Evolutionary conservation across 2,113 vertebrate genomes (phyloP).

Genomic region (Oplegnathus fasciatus): DNA sequence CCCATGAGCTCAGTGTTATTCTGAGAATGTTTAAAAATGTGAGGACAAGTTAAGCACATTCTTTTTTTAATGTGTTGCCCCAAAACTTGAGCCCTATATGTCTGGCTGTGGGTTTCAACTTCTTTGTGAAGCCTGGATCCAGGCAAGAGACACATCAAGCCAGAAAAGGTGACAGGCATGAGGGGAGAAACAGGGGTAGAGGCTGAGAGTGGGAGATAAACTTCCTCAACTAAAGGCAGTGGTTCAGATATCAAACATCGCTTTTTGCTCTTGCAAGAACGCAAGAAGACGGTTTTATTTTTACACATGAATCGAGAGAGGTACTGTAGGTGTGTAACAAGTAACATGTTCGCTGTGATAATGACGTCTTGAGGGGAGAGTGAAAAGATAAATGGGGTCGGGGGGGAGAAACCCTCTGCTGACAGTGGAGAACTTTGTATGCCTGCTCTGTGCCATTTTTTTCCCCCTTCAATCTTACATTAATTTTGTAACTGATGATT

Average conservation of each 20-base stretch:
- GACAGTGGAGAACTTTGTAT: conserved; percentile 52
- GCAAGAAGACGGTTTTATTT: conserved; percentile 63
- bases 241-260: conserved; percentile 63
- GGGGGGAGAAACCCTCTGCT: conserved; percentile 11
- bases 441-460: conserved; percentile 19
- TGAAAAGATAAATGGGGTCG: conserved; percentile 31
- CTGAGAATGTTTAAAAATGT: conserved; percentile 47
- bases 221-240: conserved; percentile 60
- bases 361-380: conserved; percentile 64
- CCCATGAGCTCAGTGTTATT: conserved; percentile 54
- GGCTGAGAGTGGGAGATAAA: conserved; percentile 45
- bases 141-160: conserved; percentile 69
- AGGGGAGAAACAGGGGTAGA: conserved; percentile 25
- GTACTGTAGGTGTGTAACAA: conserved; percentile 60
- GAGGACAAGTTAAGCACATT: conserved; percentile 55
- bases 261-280: conserved; percentile 50
- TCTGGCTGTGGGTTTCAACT: conserved; percentile 43
- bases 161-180: conserved; percentile 57
- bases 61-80: conserved; percentile 44
- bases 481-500: conserved; percentile 23
- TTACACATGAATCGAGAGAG: conserved; percentile 50
- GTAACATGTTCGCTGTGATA: conserved; percentile 66
- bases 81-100: conserved; percentile 54
- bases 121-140: conserved; percentile 60
- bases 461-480: conserved; percentile 35